A percentile compares a stretch with the other conserved stretches of the same genome.
These are phyloP conservation scores for Amblyjoppa proteus DNA, from an alignment of 2,888 invertebrate genomes.

Conservation along the genomic window DNA sequence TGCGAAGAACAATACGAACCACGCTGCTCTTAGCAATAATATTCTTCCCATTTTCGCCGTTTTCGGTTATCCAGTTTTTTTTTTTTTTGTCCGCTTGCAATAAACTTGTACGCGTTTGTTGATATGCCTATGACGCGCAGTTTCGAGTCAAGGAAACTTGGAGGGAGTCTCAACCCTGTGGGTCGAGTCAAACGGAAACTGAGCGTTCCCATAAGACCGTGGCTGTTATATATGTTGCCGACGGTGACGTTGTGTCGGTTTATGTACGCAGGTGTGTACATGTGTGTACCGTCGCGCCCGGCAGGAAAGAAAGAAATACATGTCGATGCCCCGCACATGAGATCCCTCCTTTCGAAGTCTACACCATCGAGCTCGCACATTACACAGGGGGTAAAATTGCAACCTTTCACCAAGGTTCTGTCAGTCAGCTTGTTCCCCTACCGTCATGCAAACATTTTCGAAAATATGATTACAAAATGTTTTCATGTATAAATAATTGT, in stretches of 20 bases:
- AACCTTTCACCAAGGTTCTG: conserved; percentile 65
- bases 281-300: background rate
- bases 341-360: conserved; percentile 11
- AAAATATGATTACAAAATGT: background rate
- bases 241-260: conserved; percentile 60
- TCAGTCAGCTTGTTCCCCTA: conserved; percentile 13
- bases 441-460: background rate
- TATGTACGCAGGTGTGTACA: background rate
- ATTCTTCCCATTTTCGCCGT: conserved; percentile 20
- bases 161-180: conserved; percentile 20
- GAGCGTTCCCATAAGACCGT: conserved; percentile 72
- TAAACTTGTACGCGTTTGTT: background rate
- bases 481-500: background rate
- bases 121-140: background rate
- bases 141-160: background rate
- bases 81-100: background rate
- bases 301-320: conserved; percentile 71
- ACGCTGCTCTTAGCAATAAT: conserved; percentile 50
- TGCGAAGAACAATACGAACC: conserved; percentile 43
- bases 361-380: conserved; percentile 26
- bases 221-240: conserved; percentile 75
- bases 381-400: conserved; percentile 48
- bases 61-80: conserved; percentile 30
- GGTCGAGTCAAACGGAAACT: conserved; percentile 73
- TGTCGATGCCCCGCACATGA: conserved; percentile 35